Base-by-base conservation (phyloP, 2,113 vertebrate species). In the Orycteropus afer region DNA sequence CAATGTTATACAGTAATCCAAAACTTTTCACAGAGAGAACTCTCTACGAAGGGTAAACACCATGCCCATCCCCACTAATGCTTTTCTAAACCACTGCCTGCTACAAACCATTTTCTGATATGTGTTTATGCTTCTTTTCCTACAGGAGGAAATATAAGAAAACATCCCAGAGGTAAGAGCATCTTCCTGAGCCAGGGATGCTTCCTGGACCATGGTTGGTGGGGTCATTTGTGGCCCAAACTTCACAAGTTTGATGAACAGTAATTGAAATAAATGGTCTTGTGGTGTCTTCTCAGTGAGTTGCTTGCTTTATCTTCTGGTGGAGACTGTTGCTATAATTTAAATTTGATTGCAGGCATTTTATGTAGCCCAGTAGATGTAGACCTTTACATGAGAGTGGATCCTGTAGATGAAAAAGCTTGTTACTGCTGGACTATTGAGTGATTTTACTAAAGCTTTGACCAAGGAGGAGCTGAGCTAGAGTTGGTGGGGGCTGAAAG, bases 111-210 rank as follows among this genome's bases (percentile, higher is more conserved):
- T 95, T 79, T 93, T 88, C 97, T 98, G 96, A 97, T 93, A 74
- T 93, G 67, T 98, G 63, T 98, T 98, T 98, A 97, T 98, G 97
- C 98, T 95, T 98, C 91, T 98, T 98, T 98, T 98, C 97, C 98
- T 97, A 95, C 99, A 99, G 99, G 99, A 99, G 99, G 98, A 99
- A 99, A 98, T 99, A 99, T 97, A 99, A 99, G 99, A 99, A 99
- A 99, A 99, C 99, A 17, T 99, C 99, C 91, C 99, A 99, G 98
- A 99, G 99, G 99, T 99, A 99, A 99, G 99, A 97, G 67, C 90
- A 42, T 96, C 91, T 96, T 81, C 0, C 95, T 96, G 93, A 97
- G 95, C 96, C 82, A 91, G 76, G 23, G 49, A 95, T 96, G 80
- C 95, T 87, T 86, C 95, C 95, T 34, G 49, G 65, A 11, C 13